Percentiles rank a stretch among this genome's conserved stretches.
These are phyloP conservation scores for Sebastes baramenuke DNA, from an alignment of 2,797 vertebrate genomes.

Conservation along the genomic window DNA sequence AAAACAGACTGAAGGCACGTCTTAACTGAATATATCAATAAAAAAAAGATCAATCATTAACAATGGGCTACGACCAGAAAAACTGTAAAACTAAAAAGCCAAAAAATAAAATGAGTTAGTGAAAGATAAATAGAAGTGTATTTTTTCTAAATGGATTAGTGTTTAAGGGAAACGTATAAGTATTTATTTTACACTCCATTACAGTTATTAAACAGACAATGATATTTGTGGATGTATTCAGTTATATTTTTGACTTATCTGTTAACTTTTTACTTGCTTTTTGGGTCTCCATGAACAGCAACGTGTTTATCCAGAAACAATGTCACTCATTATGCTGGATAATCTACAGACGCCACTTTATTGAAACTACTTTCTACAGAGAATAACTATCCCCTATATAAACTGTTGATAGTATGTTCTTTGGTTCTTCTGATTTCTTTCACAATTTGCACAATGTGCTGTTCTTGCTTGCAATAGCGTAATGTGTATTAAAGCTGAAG, in stretches of 20 bases:
- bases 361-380: not conserved
- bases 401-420: not conserved
- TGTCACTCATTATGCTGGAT: not conserved
- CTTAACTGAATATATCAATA: not conserved
- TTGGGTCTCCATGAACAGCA: not conserved
- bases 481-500: not conserved
- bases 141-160: not conserved
- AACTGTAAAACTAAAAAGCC: not conserved
- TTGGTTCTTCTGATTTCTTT: not conserved
- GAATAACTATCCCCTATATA: not conserved
- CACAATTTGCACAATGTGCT: not conserved
- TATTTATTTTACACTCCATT: not conserved
- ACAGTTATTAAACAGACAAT: not conserved
- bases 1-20: not conserved
- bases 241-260: not conserved
- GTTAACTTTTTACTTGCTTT: not conserved
- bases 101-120: not conserved
- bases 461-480: not conserved
- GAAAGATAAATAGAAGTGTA: not conserved
- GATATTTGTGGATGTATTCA: not conserved
- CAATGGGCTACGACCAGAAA: not conserved
- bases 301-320: not conserved
- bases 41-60: not conserved
- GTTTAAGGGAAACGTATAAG: not conserved
- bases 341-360: not conserved